Evolutionary conservation across 1,140 invertebrate genomes (phyloP), one percentile per base, ranked within the genome.

Genomic region (Stratiolaelaps scimitus): DNA sequence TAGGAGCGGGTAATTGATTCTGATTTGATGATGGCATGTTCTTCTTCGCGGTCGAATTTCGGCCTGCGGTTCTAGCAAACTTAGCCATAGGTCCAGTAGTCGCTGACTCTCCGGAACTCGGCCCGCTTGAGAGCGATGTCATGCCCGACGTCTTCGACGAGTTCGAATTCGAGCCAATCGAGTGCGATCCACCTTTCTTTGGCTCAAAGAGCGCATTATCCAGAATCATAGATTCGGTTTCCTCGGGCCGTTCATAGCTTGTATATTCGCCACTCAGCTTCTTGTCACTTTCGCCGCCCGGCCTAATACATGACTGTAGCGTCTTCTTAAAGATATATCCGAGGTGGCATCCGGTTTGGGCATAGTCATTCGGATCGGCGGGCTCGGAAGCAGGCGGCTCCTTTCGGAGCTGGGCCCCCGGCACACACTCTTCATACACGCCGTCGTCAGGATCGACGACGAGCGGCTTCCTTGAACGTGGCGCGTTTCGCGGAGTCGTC

Each of bases 311-410:
- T 17, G 53, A 60, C 53, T 60, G 53, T 2, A 60, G 53, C 17
- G 53, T 60, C 53, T 26, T 60, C 53, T 60, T 60, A 23, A 60
- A 60, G 26, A 60, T 60, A 10, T 60, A 60, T 60, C 53, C 53
- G 10, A 60, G 26, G 53, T 60, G 53, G 20, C 53, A 60, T 29
- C 53, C 53, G 26, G 53, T 60, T 34, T 26, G 26, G 10, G 26
- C 34, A 23, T 60, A 60, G 26, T 60, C 53, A 1, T 17, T 34
- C 26, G 17, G 15, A 17, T 60, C 53, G 34, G 34, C 10, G 10
- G 34, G 34, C 34, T 40, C 34, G 4, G 34, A 40, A 40, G 34
- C 5, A 40, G 34, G 34, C 34, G 34, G 34, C 4, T 60, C 15
- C 26, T 34, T 26, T 23, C 23, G 53, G 2, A 60, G 20, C 23